Conservation (phyloP, 1,140 invertebrate genomes). For the Drosophila rufa region DNA sequence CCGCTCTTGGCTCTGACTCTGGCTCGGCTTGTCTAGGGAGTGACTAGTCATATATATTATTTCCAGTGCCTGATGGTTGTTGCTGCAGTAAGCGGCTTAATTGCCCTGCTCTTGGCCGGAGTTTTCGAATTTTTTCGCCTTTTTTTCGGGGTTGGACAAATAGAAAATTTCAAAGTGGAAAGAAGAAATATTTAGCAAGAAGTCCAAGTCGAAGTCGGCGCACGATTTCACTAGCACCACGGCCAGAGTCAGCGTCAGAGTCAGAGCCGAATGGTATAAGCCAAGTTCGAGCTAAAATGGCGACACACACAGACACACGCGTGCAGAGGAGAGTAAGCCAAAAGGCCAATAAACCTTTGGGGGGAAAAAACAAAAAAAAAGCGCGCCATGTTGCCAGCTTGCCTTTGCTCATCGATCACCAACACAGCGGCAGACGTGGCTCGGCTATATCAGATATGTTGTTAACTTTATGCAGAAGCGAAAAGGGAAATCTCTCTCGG, state of each 20-base stretch:
- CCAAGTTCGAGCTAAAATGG: slow-evolving; percentile 69
- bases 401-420: slow-evolving; percentile 72
- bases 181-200: slow-evolving; percentile 77
- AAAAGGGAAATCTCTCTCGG: slow-evolving; percentile 66
- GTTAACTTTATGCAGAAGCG: slow-evolving; percentile 33
- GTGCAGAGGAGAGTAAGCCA: slow-evolving; percentile 60
- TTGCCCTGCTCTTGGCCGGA: slow-evolving; percentile 23
- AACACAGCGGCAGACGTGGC: slow-evolving; percentile 29
- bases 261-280: slow-evolving; percentile 38
- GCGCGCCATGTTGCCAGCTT: slow-evolving; percentile 55
- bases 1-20: slow-evolving; percentile 4
- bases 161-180: slow-evolving; percentile 71
- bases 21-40: slow-evolving; percentile 44
- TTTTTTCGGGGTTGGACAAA: slow-evolving; percentile 56
- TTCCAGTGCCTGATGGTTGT: slow-evolving; percentile 8
- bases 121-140: slow-evolving; percentile 21
- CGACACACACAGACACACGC: slow-evolving; percentile 51
- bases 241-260: slow-evolving; percentile 32
- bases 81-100: slow-evolving; percentile 67
- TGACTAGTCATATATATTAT: slow-evolving; percentile 66
- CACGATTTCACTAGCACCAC: slow-evolving; percentile 76
- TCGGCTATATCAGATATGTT: slow-evolving; percentile 5
- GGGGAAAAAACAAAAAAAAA: slow-evolving; percentile 36
- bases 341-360: slow-evolving; percentile 82
- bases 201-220: slow-evolving; percentile 51